These are phyloP conservation scores for Cheiracanthium punctorium DNA, from an alignment of 2,888 invertebrate species.

Conservation along the genomic window DNA sequence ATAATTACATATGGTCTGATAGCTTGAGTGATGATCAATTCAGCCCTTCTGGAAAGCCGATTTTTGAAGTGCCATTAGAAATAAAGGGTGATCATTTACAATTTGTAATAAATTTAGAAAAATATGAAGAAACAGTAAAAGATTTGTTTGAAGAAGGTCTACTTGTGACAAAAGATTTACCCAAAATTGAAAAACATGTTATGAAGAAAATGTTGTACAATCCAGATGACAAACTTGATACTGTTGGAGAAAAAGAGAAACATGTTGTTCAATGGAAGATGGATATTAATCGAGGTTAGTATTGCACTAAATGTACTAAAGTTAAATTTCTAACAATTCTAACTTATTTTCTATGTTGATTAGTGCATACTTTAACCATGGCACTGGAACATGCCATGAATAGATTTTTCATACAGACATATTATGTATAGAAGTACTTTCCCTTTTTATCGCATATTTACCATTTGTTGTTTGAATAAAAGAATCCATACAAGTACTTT, in stretches of 20 bases:
- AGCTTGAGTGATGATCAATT: slow-evolving; percentile 11
- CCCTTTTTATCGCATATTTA: no score
- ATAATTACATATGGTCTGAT: slow-evolving; percentile 44
- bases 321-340: no score
- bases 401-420: no score
- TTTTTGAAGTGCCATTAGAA: slow-evolving; percentile 40
- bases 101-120: slow-evolving; percentile 26
- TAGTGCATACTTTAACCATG: no score
- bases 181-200: slow-evolving; percentile 32
- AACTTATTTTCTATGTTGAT: no score
- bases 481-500: no score
- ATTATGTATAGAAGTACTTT: no score
- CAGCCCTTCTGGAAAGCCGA: slow-evolving; percentile 12
- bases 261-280: slow-evolving; percentile 37
- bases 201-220: slow-evolving; percentile 55
- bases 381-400: no score
- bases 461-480: no score
- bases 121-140: slow-evolving; percentile 20
- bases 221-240: slow-evolving; percentile 46
- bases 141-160: slow-evolving; percentile 45
- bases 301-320: no score
- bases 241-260: slow-evolving; percentile 27
- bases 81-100: slow-evolving; percentile 39
- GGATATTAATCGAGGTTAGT: neutral
- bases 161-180: slow-evolving; percentile 26